Evolutionary conservation across 2,888 invertebrate species (phyloP).

Genomic region (Xestia c-nigrum): DNA sequence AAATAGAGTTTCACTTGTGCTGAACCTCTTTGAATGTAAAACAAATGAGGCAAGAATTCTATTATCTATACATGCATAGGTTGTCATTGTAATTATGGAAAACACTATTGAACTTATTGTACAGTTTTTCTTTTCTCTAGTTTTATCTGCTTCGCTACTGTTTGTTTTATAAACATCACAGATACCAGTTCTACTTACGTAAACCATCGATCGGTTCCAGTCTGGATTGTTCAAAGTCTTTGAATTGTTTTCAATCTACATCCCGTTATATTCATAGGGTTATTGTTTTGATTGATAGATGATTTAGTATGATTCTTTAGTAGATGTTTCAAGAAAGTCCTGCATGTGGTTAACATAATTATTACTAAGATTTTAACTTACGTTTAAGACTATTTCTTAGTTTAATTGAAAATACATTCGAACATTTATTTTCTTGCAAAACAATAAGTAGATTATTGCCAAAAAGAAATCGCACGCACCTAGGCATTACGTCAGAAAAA

Average conservation of each 20-base stretch:
- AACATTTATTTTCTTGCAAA: background rate
- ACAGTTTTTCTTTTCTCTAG: slow-evolving; percentile 22
- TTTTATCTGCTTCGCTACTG: slow-evolving; percentile 29
- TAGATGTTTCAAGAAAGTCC: background rate
- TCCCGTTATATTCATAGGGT: background rate
- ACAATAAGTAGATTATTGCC: slow-evolving; percentile 7
- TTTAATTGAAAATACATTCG: background rate
- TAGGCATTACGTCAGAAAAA: slow-evolving; percentile 13
- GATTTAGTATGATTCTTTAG: slow-evolving; percentile 11
- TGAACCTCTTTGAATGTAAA: background rate
- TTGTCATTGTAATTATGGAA: slow-evolving; percentile 14
- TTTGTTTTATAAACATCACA: slow-evolving; percentile 39
- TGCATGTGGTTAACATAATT: background rate
- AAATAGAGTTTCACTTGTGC: background rate
- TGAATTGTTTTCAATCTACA: slow-evolving; percentile 7
- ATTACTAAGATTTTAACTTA: background rate
- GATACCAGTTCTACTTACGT: slow-evolving; percentile 1
- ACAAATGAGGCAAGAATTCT: background rate
- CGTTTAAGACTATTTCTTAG: background rate
- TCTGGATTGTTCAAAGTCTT: background rate
- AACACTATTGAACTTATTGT: background rate
- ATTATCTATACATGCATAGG: background rate
- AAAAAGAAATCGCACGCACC: slow-evolving; percentile 10
- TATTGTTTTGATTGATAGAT: background rate
- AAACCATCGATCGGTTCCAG: slow-evolving; percentile 9